Evolutionary conservation across 1,140 invertebrate genomes (phyloP), one percentile per base, ranked within the genome.

Genomic region (Ptiloglossa arizonensis): DNA sequence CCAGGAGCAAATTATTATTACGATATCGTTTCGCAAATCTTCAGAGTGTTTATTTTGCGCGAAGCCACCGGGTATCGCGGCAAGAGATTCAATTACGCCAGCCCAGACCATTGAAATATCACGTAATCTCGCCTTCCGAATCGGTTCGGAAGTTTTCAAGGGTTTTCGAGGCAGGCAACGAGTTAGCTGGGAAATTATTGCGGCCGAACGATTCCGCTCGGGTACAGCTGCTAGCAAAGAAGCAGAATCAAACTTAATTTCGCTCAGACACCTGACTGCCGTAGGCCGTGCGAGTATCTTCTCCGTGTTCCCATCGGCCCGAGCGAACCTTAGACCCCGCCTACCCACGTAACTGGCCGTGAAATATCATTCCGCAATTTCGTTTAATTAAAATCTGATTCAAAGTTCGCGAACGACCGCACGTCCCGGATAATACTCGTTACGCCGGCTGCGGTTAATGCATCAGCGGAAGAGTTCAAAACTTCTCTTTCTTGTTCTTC

Each of bases 361-460:
- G 82, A 87, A 88, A 87, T 86, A 92, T 92, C 89, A 90, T 92
- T 92, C 89, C 85, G 87, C 87, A 85, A 89, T 92, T 90, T 90
- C 87, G 87, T 92, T 93, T 92, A 93, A 93, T 93, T 93, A 93
- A 93, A 92, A 91, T 91, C 87, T 91, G 90, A 92, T 91, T 91
- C 89, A 88, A 91, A 88, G 87, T 91, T 91, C 50, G 67, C 79
- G 44, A 82, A 82, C 80, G 81, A 80, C 76, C 84, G 82, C 67
- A 74, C 83, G 46, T 50, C 74, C 56, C 54, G 80, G 56, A 79
- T 87, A 79, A 81, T 81, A 78, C 76, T 67, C 67, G 66, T 82
- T 82, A 86, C 87, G 72, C 87, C 91, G 88, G 91, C 85, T 92
- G 92, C 75, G 91, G 90, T 92, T 93, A 92, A 93, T 91, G 91